These are phyloP conservation scores for Pangasius mekongensis DNA, from an alignment of 2,797 vertebrate species.

Conservation along the genomic window DNA sequence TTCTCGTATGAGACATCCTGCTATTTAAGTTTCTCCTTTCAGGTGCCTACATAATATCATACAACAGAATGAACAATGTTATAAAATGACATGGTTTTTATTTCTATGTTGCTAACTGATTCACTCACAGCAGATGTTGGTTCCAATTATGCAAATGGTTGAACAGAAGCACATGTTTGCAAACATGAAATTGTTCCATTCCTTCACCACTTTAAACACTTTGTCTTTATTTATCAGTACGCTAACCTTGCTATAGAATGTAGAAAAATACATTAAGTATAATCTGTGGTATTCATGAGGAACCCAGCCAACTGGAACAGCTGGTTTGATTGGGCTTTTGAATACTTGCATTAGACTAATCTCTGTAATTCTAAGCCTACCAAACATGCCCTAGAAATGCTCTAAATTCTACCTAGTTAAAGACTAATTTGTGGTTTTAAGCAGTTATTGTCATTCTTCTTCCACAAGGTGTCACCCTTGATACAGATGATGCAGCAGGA, in stretches of 20 bases:
- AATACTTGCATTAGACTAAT: background rate
- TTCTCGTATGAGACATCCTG: background rate
- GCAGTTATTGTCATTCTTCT: background rate
- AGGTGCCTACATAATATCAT: background rate
- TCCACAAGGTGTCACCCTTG: conserved; percentile 54
- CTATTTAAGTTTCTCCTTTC: background rate
- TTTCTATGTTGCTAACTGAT: conserved; percentile 6
- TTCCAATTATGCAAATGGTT: background rate
- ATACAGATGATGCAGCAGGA: conserved; percentile 28
- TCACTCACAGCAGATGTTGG: background rate
- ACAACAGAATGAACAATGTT: background rate
- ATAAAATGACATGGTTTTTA: background rate
- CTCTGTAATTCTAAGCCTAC: background rate
- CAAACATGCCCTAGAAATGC: background rate
- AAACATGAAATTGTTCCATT: background rate
- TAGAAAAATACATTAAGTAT: background rate
- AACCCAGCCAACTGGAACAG: conserved; percentile 4
- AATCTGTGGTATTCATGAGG: background rate
- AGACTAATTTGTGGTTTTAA: background rate
- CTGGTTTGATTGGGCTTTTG: background rate
- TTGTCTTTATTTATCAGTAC: background rate
- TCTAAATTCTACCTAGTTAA: background rate
- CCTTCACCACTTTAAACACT: background rate
- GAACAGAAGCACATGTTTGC: background rate
- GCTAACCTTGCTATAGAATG: background rate